A percentile compares a stretch with the other conserved stretches of the same genome.
Evolutionary conservation across 2,888 invertebrate genomes (phyloP).

Genomic region (Oscheius sp.): DNA sequence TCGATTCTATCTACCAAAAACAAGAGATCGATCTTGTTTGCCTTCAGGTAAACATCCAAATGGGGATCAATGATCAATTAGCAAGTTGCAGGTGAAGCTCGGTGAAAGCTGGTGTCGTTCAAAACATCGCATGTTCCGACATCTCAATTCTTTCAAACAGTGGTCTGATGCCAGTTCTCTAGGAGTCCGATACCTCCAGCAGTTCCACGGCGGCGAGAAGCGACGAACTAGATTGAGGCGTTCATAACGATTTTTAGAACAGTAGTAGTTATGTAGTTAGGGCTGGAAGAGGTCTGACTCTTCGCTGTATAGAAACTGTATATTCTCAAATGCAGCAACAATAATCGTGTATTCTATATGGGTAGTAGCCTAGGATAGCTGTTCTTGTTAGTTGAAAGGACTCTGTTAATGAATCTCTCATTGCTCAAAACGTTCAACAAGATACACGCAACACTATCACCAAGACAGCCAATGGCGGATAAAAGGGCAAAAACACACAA

Average conservation of each 20-base stretch:
- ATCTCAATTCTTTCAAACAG: constrained; percentile 65
- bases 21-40: constrained; percentile 64
- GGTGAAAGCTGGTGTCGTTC: constrained; percentile 58
- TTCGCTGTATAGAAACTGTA: background rate
- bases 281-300: constrained; percentile 30
- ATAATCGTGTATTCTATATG: constrained; percentile 35
- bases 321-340: background rate
- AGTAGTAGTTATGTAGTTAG: background rate
- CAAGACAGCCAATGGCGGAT: too few relatives aligned
- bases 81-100: constrained; percentile 39
- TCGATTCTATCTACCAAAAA: constrained; percentile 62
- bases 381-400: constrained; percentile 20
- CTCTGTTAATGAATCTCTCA: too few relatives aligned
- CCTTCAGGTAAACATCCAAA: constrained; percentile 36
- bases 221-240: constrained; percentile 20
- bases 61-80: background rate
- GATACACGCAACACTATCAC: too few relatives aligned
- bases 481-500: too few relatives aligned
- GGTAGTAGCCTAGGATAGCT: constrained; percentile 32
- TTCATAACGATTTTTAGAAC: constrained; percentile 17
- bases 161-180: constrained; percentile 65
- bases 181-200: constrained; percentile 66
- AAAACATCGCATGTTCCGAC: constrained; percentile 64
- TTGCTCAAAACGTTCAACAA: too few relatives aligned
- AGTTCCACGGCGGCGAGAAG: constrained; percentile 52